A percentile compares a stretch with the other conserved stretches of the same genome.
Conservation (phyloP, 2,888 invertebrate genomes). For the Meandrusa payeni region DNA sequence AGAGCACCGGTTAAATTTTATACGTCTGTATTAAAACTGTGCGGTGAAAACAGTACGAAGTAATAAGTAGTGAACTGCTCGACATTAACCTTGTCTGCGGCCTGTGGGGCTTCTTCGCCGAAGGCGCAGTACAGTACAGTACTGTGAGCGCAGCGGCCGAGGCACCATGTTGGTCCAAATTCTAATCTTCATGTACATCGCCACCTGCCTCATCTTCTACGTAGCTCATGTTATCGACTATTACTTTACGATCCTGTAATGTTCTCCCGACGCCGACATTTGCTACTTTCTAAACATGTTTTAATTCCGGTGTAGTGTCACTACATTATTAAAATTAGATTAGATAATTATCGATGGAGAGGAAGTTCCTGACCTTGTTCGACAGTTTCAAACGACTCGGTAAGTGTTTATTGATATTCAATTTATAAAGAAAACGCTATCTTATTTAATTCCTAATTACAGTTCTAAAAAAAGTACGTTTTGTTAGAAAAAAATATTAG, state of each 20-base stretch:
- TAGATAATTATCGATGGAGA: conserved; percentile 32
- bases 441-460: no score
- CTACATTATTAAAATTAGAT: conserved; percentile 7
- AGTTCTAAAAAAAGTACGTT: no score
- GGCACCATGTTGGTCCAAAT: conserved; percentile 72
- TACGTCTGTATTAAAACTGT: no score
- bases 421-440: no score
- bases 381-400: conserved; percentile 46
- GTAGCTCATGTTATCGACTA: conserved; percentile 74
- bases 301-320: conserved; percentile 8
- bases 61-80: no score
- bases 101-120: conserved; percentile 25
- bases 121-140: no score
- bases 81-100: conserved; percentile 37
- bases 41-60: no score
- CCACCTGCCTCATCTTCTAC: conserved; percentile 70
- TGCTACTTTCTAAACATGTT: neutral
- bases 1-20: no score
- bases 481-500: no score
- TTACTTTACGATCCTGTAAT: conserved; percentile 53
- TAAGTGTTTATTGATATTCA: conserved; percentile 41
- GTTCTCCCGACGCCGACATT: neutral
- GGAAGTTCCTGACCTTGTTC: conserved; percentile 30
- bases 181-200: conserved; percentile 75
- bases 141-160: conserved; percentile 25